These are phyloP conservation scores for Myiagra hebetior DNA, from an alignment of 2,113 vertebrate species.

Conservation along the genomic window DNA sequence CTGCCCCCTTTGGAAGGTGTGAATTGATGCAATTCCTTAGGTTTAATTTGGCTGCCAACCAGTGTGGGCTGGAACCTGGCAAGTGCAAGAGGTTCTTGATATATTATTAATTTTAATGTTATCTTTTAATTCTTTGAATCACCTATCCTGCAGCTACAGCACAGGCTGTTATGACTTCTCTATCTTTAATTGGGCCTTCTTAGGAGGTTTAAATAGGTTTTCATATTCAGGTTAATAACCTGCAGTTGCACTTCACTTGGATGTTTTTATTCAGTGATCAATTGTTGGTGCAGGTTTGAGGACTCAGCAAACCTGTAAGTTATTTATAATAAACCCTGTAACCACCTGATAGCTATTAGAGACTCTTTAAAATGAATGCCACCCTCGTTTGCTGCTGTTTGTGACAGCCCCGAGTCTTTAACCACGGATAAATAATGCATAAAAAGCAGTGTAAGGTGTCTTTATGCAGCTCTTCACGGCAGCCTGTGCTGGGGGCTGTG, in stretches of 20 bases:
- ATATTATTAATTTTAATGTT: background rate
- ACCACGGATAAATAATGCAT: background rate
- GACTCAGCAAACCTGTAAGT: background rate
- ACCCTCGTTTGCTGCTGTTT: background rate
- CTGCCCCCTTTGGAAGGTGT: background rate
- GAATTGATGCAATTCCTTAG: background rate
- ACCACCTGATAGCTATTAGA: background rate
- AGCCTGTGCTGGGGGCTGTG: background rate
- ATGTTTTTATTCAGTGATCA: background rate
- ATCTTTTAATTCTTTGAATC: background rate
- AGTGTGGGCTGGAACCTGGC: background rate
- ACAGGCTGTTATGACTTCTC: background rate
- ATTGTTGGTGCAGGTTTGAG: background rate
- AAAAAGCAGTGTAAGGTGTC: background rate
- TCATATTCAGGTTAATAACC: background rate
- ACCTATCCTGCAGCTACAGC: fast-evolving
- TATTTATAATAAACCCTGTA: background rate
- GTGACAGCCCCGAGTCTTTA: background rate
- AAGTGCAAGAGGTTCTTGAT: background rate
- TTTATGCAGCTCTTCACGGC: fast-evolving
- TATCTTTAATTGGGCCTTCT: background rate
- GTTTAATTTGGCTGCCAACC: background rate
- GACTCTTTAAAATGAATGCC: background rate
- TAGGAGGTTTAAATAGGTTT: background rate
- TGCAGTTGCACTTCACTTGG: background rate